phyloP scores from a whole-genome alignment of 23 tunicate species.

The Aplidium turbinatum region DNA sequence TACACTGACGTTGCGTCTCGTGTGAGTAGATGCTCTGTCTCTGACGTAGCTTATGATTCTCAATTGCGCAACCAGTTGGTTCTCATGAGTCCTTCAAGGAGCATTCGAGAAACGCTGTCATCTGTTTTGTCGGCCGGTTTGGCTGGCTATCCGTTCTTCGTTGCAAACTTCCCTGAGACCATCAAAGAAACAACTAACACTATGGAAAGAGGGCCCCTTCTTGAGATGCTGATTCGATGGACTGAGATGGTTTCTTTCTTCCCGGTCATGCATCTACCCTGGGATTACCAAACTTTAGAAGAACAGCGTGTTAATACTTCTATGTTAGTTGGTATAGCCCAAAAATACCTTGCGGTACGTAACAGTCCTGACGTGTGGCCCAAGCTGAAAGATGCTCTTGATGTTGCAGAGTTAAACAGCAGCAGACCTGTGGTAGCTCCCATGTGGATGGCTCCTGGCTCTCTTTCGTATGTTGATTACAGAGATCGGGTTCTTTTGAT shows the following conservation, averaged over 20 bases:
- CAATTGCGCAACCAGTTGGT: constrained; percentile 53
- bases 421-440: constrained; percentile 55
- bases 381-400: constrained; percentile 31
- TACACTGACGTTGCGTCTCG: constrained; percentile 37
- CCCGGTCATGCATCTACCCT: constrained; percentile 72
- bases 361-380: constrained; percentile 27
- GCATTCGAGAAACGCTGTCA: constrained; percentile 38
- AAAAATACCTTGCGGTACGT: constrained; percentile 35
- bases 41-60: constrained; percentile 74
- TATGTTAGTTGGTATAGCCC: not conserved
- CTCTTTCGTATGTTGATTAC: not conserved
- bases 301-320: constrained; percentile 15
- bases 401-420: constrained; percentile 39
- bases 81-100: constrained; percentile 36
- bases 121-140: constrained; percentile 59
- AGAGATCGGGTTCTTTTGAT: constrained; percentile 16
- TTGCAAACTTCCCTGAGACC: constrained; percentile 54
- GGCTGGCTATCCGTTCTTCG: constrained; percentile 68
- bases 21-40: constrained; percentile 36
- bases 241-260: constrained; percentile 64
- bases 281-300: constrained; percentile 35
- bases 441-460: constrained; percentile 72
- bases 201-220: constrained; percentile 6
- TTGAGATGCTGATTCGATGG: constrained; percentile 55
- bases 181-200: constrained; percentile 32